Evolutionary conservation across 2,888 invertebrate species (phyloP).

Genomic region (Orthonevra nobilis): DNA sequence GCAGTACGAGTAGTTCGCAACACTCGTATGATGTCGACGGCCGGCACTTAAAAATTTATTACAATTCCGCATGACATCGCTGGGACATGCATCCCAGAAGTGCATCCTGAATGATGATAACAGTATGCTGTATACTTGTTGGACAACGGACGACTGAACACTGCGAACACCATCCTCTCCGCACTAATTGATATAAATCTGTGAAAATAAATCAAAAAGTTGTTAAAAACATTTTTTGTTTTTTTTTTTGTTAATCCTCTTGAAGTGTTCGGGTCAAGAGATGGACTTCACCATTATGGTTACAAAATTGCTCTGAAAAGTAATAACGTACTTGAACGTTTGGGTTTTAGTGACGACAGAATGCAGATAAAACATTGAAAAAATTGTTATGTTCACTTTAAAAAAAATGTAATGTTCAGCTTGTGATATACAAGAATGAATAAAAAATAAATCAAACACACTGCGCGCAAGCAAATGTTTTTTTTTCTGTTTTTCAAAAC

Average conservation of each 20-base stretch:
- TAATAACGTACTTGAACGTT: no score
- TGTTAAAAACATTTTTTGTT: conserved; percentile 49
- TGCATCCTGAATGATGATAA: conserved; percentile 63
- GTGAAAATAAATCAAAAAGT: conserved; percentile 65
- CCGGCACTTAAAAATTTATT: conserved; percentile 65
- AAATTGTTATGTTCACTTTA: no score
- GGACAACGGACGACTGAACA: conserved; percentile 17
- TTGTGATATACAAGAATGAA: no score
- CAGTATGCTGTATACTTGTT: conserved; percentile 53
- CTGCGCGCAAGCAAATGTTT: no score
- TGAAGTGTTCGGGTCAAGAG: conserved; percentile 21
- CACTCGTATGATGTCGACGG: conserved; percentile 43
- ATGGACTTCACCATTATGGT: no score
- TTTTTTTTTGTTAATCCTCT: no score
- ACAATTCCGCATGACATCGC: conserved; percentile 64
- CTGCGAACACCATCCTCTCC: not conserved
- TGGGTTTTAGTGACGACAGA: no score
- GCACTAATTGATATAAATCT: conserved; percentile 66
- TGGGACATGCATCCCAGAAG: conserved; percentile 55
- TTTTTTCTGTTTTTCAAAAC: no score
- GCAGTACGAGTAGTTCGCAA: conserved; percentile 9
- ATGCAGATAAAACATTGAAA: no score
- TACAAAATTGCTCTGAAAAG: no score
- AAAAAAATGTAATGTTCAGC: no score
- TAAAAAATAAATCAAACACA: no score